phyloP scores from a whole-genome alignment of 2,113 vertebrate species.

The Lasiurus borealis region DNA sequence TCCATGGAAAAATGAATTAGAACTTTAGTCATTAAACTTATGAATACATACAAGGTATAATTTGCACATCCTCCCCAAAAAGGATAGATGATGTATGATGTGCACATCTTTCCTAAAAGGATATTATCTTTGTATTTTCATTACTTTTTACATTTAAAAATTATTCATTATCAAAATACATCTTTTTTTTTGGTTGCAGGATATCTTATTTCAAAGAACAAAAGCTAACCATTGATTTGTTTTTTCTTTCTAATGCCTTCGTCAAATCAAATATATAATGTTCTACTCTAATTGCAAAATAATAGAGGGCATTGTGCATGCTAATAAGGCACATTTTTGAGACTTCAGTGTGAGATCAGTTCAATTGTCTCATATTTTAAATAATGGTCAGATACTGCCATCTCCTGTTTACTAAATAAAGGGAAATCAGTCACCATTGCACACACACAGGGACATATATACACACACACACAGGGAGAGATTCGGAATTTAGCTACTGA shows the following conservation, averaged over 20 bases:
- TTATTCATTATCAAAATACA: not conserved
- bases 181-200: not conserved
- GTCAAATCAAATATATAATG: not conserved
- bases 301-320: not conserved
- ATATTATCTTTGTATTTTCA: not conserved
- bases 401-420: conserved; percentile 71
- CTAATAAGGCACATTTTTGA: not conserved
- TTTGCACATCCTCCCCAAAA: not conserved
- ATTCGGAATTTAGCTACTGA: not conserved
- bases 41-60: not conserved
- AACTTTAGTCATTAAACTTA: not conserved
- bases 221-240: not conserved
- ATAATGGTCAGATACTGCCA: conserved; percentile 67
- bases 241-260: not conserved
- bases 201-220: not conserved
- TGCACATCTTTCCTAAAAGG: not conserved
- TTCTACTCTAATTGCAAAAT: not conserved
- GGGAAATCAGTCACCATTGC: not conserved
- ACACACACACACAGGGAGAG: not conserved
- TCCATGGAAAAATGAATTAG: not conserved
- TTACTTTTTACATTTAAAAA: not conserved
- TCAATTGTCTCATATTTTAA: not conserved
- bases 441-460: fast-evolving
- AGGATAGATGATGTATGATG: fast-evolving
- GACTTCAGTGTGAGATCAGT: not conserved